Evolutionary conservation across 37 sponge, comb jelly and placozoan genomes (phyloP).

Genomic region (Crambe crambe): DNA sequence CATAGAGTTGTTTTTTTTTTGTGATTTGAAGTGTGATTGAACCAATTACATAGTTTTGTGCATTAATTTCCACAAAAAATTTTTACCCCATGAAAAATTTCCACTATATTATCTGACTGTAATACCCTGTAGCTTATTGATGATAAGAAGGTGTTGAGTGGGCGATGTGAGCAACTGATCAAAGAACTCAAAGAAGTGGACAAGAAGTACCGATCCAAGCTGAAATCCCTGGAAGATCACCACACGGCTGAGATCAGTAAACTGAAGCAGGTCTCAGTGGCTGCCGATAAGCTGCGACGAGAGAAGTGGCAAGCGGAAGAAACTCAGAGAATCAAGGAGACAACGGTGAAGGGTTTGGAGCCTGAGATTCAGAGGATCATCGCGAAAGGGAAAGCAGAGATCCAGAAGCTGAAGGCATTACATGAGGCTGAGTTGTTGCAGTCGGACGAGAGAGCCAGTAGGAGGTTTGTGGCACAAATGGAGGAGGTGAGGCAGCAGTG

Average conservation of each 20-base stretch:
- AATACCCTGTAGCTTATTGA: constrained; percentile 71
- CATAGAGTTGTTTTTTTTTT: background rate
- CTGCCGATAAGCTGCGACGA: constrained; percentile 83
- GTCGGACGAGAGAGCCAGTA: constrained; percentile 88
- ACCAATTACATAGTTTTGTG: background rate
- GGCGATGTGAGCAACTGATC: constrained; percentile 79
- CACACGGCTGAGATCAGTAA: constrained; percentile 69
- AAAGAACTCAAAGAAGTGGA: constrained; percentile 73
- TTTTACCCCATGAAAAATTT: background rate
- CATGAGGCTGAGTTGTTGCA: constrained; percentile 90
- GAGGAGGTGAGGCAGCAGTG: constrained; percentile 86
- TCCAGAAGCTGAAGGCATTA: constrained; percentile 77
- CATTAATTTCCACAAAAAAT: background rate
- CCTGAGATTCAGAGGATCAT: constrained; percentile 96
- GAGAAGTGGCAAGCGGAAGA: constrained; percentile 90
- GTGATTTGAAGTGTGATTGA: background rate
- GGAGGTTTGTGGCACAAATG: constrained; percentile 82
- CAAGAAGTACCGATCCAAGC: constrained; percentile 69
- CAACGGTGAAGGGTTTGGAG: constrained; percentile 93
- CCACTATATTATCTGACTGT: background rate
- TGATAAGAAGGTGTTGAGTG: constrained; percentile 89
- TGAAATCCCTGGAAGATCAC: constrained; percentile 77
- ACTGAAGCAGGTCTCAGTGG: constrained; percentile 70
- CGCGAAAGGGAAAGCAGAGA: constrained; percentile 89
- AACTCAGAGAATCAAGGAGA: constrained; percentile 85